A percentile compares a stretch with the other conserved stretches of the same genome.
Conservation (phyloP, 2,113 vertebrate species). For the Sebastes schlegelii region DNA sequence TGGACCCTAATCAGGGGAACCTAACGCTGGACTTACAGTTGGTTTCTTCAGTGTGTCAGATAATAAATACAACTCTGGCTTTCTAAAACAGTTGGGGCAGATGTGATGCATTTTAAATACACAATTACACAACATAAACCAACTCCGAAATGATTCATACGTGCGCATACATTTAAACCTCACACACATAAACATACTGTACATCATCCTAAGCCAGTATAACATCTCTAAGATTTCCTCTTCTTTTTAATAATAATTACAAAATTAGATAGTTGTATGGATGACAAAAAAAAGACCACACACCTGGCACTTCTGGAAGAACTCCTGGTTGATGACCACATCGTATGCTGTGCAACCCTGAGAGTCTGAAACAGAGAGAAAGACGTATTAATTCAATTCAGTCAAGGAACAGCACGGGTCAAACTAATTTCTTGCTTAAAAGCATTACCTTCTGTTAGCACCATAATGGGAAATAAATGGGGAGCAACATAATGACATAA, state of each 20-base stretch:
- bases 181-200: not conserved
- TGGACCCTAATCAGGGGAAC: too few relatives aligned
- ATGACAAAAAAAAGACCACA: not conserved
- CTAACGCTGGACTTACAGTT: too few relatives aligned
- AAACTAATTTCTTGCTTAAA: not conserved
- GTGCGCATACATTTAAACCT: not conserved
- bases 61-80: not conserved
- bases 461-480: not conserved
- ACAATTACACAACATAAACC: not conserved
- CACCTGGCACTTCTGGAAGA: conserved; percentile 89
- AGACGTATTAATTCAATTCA: not conserved
- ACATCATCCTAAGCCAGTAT: not conserved
- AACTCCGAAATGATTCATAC: not conserved
- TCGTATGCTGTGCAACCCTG: conserved; percentile 90
- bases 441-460: too few relatives aligned
- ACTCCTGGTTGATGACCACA: conserved; percentile 88
- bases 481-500: too few relatives aligned
- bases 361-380: conserved; percentile 64
- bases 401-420: too few relatives aligned
- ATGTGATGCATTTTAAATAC: too few relatives aligned
- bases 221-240: not conserved
- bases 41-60: not conserved
- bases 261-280: not conserved
- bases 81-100: not conserved
- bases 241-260: not conserved